Conservation (phyloP, 2,888 invertebrate species). For the Cantharis rufa region DNA sequence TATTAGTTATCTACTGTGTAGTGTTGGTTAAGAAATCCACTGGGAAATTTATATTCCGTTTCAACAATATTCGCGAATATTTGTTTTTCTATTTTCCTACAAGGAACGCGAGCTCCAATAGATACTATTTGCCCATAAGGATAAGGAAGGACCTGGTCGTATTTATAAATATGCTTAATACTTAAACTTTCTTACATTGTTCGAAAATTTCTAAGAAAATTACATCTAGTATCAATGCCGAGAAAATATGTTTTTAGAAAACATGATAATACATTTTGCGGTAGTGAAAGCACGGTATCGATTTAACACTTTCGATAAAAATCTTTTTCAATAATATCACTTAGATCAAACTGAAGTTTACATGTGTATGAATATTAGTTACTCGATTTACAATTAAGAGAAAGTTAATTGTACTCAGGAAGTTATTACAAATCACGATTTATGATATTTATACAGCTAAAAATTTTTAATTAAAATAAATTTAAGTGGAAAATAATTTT, state of each 20-base stretch:
- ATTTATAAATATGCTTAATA: not conserved
- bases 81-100: not conserved
- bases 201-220: not conserved
- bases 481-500: slow-evolving; percentile 4
- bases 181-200: not conserved
- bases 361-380: not conserved
- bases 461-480: not conserved
- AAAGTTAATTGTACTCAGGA: slow-evolving; percentile 9
- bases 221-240: not conserved
- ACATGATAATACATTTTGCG: not conserved
- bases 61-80: not conserved
- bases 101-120: not conserved
- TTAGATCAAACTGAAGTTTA: not conserved
- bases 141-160: not conserved
- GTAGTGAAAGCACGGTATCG: not conserved
- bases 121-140: not conserved
- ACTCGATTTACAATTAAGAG: not conserved
- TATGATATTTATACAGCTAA: not conserved
- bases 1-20: not conserved
- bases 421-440: slow-evolving; percentile 6
- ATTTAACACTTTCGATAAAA: not conserved
- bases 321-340: slow-evolving; percentile 28
- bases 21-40: not conserved
- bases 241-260: not conserved
- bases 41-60: not conserved